Percentiles rank a stretch among this genome's conserved stretches.
phyloP scores from a whole-genome alignment of 2,113 vertebrate genomes.

The Muscicapa adusta region DNA sequence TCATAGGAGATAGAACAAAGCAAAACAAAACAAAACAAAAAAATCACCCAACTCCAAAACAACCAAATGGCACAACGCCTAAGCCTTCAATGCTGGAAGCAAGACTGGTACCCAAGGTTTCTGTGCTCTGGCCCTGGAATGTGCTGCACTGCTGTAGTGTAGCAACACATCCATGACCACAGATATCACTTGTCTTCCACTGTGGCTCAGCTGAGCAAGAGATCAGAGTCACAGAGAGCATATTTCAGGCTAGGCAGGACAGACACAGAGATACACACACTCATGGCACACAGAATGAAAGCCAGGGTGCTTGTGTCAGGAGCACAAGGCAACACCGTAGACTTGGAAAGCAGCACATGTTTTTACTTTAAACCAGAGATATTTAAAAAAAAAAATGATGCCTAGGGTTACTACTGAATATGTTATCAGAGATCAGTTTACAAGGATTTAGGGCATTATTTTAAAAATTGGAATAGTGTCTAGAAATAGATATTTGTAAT shows the following conservation, averaged over 20 bases:
- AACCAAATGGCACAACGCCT: not conserved
- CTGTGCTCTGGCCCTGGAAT: not conserved
- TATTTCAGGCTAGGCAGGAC: not conserved
- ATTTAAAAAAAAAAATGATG: not conserved
- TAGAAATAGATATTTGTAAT: not conserved
- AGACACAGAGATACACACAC: not conserved
- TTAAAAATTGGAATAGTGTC: slow-evolving; percentile 73
- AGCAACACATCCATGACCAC: not conserved
- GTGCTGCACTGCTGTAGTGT: not conserved
- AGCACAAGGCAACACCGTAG: not conserved
- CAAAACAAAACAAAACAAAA: not conserved
- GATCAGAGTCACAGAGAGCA: not conserved
- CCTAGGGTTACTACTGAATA: slow-evolving; percentile 70
- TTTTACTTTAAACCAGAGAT: slow-evolving; percentile 73
- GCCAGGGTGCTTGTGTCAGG: not conserved
- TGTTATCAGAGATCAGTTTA: slow-evolving; percentile 74
- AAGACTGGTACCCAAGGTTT: not conserved
- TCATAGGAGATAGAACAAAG: not conserved
- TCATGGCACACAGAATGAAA: not conserved
- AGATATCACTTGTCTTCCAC: not conserved
- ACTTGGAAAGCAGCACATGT: slow-evolving; percentile 55
- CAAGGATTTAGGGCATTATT: slow-evolving; percentile 79
- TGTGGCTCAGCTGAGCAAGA: not conserved
- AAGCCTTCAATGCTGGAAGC: not conserved
- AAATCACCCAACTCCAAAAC: not conserved